Evolutionary conservation across 2,888 invertebrate species (phyloP).

Genomic region (Ceraclea dissimilis): DNA sequence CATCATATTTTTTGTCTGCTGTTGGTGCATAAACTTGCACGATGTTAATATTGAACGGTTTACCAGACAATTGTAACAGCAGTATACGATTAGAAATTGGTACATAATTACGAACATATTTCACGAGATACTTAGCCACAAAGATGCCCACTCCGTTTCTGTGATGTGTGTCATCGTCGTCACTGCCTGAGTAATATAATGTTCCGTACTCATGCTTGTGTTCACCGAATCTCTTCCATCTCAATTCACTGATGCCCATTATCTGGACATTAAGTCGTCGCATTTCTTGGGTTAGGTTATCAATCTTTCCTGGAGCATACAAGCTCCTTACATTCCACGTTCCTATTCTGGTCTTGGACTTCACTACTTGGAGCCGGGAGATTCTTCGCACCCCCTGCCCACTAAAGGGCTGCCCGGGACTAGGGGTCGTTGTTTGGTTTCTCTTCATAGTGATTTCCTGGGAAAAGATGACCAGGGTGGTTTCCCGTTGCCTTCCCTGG

Average conservation of each 20-base stretch:
- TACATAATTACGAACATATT: background rate
- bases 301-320: background rate
- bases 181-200: background rate
- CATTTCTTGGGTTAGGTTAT: background rate
- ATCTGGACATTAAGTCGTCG: background rate
- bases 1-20: background rate
- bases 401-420: no score
- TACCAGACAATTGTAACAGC: background rate
- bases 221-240: background rate
- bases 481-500: no score
- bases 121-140: background rate
- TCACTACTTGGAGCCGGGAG: no score
- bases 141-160: background rate
- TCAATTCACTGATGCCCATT: background rate
- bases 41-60: background rate
- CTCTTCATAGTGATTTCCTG: no score
- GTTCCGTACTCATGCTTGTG: background rate
- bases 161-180: background rate
- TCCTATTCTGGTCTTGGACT: no score
- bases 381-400: no score
- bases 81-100: background rate
- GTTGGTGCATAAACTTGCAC: background rate
- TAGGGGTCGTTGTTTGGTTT: no score
- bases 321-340: conserved; percentile 3
- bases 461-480: no score